Evolutionary conservation across 2,888 invertebrate species (phyloP).

Genomic region (Cyrtodaria siliqua): DNA sequence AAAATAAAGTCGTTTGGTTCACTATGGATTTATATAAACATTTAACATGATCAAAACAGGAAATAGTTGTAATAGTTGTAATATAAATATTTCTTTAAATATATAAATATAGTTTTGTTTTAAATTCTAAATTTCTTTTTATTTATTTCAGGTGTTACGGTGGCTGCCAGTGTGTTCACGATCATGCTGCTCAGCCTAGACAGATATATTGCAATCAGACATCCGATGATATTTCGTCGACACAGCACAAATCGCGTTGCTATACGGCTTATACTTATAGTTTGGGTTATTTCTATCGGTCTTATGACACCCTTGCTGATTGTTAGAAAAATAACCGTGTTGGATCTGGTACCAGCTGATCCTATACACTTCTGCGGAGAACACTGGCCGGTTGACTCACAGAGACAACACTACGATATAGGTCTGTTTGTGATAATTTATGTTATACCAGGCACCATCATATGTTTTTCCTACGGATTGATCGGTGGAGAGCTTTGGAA

Average conservation of each 20-base stretch:
- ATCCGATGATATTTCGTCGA: conserved; percentile 91
- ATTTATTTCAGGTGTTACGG: conserved; percentile 87
- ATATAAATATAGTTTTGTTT: too few relatives aligned
- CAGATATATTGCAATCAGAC: conserved; percentile 90
- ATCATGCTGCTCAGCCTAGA: conserved; percentile 93
- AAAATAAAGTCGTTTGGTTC: too few relatives aligned
- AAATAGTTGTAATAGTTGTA: too few relatives aligned
- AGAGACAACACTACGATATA: conserved; percentile 89
- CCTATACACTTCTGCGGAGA: conserved; percentile 88
- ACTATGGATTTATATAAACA: too few relatives aligned
- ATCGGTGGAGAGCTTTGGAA: conserved; percentile 87
- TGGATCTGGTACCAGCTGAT: conserved; percentile 64
- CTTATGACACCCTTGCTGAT: conserved; percentile 90
- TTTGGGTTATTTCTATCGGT: conserved; percentile 90
- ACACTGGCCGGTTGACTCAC: conserved; percentile 88
- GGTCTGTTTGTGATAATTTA: conserved; percentile 92
- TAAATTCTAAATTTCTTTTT: too few relatives aligned
- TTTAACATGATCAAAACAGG: too few relatives aligned
- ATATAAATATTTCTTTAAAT: too few relatives aligned
- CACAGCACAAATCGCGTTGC: conserved; percentile 91
- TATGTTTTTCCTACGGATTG: conserved; percentile 84
- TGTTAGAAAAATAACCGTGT: conserved; percentile 84
- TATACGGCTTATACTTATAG: conserved; percentile 87
- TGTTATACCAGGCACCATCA: conserved; percentile 89
- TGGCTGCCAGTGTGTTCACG: conserved; percentile 92